Evolutionary conservation across 2,888 invertebrate genomes (phyloP), one percentile per base, ranked within the genome.

Genomic region (Flabesymbios commensalis): DNA sequence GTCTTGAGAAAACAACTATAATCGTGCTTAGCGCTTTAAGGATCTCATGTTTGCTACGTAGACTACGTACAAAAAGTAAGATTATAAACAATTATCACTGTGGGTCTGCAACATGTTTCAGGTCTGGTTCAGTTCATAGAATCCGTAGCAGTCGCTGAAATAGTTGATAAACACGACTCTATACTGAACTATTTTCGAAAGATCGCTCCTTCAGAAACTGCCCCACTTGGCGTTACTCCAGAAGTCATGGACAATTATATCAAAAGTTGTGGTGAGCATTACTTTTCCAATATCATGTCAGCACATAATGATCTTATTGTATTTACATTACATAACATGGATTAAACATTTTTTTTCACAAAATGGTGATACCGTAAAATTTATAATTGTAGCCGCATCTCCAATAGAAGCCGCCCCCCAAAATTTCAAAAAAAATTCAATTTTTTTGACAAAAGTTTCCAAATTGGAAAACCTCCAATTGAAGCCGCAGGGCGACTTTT

Each of bases 201-300:
- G 74, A 87, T 94, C 80, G 90, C 94, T 78, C 94, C 95, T 0
- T 90, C 90, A 59, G 93, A 94, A 72, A 89, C 86, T 57, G 92
- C 90, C 0, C 91, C 94, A 0, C 94, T 92, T 78, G 96, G 95
- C 14, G 93, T 99, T 67, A 87, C 90, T 24, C 87, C 94, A 0
- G 95, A 97, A 75, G 92, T 95, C 14, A 95, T 99, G 93, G 98
- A 99, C 78, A 96, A 94, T 0, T 99, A 98, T 78, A 91, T 98
- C 2, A 81, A 80, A 70, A 83, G 83, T 57, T 83, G 96, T 84
- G 95, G 88, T 88, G 77, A 76, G 82, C 54, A 3, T 7, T 52
- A 45, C 33, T n/a, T 14, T 4, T 43, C 7, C 17, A 45, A n/a
- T n/a, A n/a, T n/a, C 19, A 19, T 7, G 52, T 10, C n/a, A n/a